Evolutionary conservation across 2,113 vertebrate species (phyloP), one percentile per base, ranked within the genome.

Genomic region (Carassius gibelio): DNA sequence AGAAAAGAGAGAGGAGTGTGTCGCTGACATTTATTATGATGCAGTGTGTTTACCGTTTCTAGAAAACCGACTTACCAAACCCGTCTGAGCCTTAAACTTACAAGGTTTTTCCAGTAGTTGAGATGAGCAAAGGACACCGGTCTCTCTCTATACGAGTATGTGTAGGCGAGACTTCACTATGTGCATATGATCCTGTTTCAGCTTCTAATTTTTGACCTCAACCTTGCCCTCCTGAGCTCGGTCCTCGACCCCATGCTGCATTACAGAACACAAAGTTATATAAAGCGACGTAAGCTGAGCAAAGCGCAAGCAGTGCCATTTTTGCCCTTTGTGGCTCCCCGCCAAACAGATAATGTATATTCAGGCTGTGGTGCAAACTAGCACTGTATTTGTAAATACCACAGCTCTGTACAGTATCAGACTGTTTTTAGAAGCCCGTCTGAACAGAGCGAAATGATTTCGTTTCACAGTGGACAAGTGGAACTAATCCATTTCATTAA

Each of bases 401-500:
- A 17, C 34, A 71, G 30, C 64, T 23, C 30, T 42, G 48, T 85
- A 42, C 55, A 23, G 61, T 17, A 59, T 84, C 74, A 62, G 11
- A 74, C 75, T 57, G 57, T 62, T 26, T 45, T 66, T 30, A 52
- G 34, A n/a, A 61, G 8, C 36, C 34, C 1, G 69, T 79, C 23
- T 82, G 45, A 76, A 84, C 48, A 4, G 55, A 69, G 26, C 8
- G 1, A 82, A 87, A 68, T 10, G 4, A 84, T 75, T 78, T 52
- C 8, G 38, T 87, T 85, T 82, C 50, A 85, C 83, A 59, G 71
- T 64, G 62, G 57, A 88, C 78, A 82, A 88, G 78, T 82, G 79
- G 78, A 88, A 82, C 83, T 75, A 88, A 85, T 85, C 64, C 75
- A 75, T 83, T 71, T 84, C 71, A 87, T 86, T 83, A 84, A 81